Base-by-base conservation (phyloP, 2,888 invertebrate genomes). In the Lithophane leautieri region DNA sequence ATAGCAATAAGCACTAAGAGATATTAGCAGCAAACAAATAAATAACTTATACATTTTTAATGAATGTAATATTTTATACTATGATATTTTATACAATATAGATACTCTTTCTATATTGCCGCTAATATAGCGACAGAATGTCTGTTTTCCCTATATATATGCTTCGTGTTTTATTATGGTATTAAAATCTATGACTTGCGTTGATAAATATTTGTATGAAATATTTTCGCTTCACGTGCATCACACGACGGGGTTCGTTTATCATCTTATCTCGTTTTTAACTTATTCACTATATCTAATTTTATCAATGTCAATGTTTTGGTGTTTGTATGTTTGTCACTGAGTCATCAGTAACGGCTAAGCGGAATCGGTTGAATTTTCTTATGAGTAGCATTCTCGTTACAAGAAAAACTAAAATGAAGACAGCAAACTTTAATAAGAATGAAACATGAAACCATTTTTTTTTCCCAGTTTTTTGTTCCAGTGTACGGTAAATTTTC, bases 11-110 rank as follows among this genome's bases (percentile, higher is more conserved):
- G 16, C 16, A 68, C 25, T 70, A 6, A 78, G 40, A 34, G 69
- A 76, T 70, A 79, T 60, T 40, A 85, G 74, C 79, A 83, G 66
- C 58, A 56, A 67, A 73, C 9, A 58, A 56, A 61, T 67, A 47
- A 16, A 42, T 50, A 42, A 76, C n/a, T 58, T 76, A 63, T 52
- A 61, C 79, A 79, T 79, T 44, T 75, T 80, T 3, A 44, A 50
- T 52, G 0, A 22, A 7, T 52, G 6, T n/a, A 40, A 47, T 34
- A 34, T 58, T 34, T 11, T 75, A 25, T 16, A 34, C 2, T 58
- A 28, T 22, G 0, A 12, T 44, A 68, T 47, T n/a, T n/a, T n/a
- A 78, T 47, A 78, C 19, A 28, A 50, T 50, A 52, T 54, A 44
- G 25, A 50, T n/a, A n/a, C n/a, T n/a, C n/a, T n/a, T n/a, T n/a